phyloP scores from a whole-genome alignment of 2,113 vertebrate genomes.

The Corythornis madagascariensis region DNA sequence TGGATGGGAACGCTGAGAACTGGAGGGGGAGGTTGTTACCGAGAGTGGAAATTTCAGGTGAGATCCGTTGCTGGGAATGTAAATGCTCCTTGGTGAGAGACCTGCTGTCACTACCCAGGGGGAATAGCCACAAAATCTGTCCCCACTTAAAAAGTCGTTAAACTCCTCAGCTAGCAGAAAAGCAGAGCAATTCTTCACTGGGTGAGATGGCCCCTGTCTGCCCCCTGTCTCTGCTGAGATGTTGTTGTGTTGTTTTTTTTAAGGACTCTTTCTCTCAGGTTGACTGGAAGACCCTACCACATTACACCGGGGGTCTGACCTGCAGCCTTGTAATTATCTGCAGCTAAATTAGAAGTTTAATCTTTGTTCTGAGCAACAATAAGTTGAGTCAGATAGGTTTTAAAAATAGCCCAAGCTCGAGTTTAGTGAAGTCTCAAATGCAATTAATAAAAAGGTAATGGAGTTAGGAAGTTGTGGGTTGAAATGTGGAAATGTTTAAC shows the following conservation, averaged over 20 bases:
- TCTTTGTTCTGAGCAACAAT: constrained; percentile 69
- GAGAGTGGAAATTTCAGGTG: not conserved
- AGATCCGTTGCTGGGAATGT: not conserved
- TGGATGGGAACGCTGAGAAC: constrained; percentile 2
- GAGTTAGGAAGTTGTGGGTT: constrained; percentile 58
- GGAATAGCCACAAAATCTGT: not conserved
- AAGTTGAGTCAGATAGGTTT: constrained; percentile 65
- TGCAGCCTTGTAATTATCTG: constrained; percentile 65
- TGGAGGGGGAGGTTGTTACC: not conserved
- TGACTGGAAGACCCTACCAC: not conserved
- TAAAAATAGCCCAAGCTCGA: constrained; percentile 68
- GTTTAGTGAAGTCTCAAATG: constrained; percentile 65
- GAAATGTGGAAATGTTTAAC: constrained; percentile 48
- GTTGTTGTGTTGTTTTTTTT: not conserved
- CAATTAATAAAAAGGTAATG: constrained; percentile 62
- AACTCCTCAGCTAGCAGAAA: not conserved
- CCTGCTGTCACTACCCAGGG: not conserved
- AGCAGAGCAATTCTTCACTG: not conserved
- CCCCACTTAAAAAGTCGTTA: not conserved
- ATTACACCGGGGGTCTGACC: constrained; percentile 53
- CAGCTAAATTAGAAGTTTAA: constrained; percentile 71
- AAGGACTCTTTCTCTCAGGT: not conserved
- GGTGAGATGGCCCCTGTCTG: not conserved
- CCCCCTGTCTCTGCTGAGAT: not conserved
- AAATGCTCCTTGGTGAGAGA: not conserved